Evolutionary conservation across 2,797 vertebrate species (phyloP).

Genomic region (Microtus californicus): DNA sequence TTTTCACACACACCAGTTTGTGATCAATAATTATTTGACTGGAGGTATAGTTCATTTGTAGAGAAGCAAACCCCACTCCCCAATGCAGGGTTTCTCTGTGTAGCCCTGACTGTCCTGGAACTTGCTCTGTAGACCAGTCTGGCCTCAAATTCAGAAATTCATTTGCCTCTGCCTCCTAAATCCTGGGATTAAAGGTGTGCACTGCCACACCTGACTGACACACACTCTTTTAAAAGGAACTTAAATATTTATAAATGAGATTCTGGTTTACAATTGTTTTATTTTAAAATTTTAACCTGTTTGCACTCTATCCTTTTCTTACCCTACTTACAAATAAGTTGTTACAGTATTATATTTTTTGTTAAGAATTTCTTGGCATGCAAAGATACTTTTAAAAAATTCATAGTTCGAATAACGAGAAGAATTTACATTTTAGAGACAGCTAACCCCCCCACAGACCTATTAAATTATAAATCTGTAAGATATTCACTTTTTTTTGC

Average conservation of each 20-base stretch:
- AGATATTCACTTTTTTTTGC: background rate
- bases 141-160: background rate
- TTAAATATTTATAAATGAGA: conserved; percentile 17
- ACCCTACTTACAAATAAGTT: conserved; percentile 29
- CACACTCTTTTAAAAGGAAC: background rate
- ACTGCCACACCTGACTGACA: background rate
- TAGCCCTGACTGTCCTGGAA: background rate
- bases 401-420: background rate
- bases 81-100: background rate
- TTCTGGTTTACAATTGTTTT: background rate
- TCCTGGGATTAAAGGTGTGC: background rate
- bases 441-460: background rate
- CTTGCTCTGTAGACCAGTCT: background rate
- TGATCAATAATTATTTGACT: background rate
- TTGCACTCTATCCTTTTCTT: background rate
- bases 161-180: background rate
- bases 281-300: conserved; percentile 32
- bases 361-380: background rate
- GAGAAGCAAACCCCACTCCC: background rate
- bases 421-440: background rate
- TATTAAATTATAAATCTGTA: conserved; percentile 34
- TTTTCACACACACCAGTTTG: background rate
- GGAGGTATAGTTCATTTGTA: background rate
- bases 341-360: background rate
- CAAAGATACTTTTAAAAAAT: conserved; percentile 10